Conservation (phyloP, 2,888 invertebrate genomes). For the Hypolimnas misippus region DNA sequence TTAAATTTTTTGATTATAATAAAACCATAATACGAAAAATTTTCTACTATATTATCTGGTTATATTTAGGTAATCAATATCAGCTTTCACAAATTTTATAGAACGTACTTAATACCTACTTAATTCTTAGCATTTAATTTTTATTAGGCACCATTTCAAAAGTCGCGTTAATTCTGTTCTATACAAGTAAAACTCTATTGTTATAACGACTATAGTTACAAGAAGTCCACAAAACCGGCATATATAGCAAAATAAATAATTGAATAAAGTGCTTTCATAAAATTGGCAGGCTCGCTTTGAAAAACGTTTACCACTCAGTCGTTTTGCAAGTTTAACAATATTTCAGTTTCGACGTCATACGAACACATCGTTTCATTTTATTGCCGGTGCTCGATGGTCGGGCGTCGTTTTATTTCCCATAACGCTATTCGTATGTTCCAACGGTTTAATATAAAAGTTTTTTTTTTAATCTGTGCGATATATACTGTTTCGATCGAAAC, state of each 20-base stretch:
- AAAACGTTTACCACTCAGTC: constrained; percentile 56
- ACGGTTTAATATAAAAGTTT: constrained; percentile 47
- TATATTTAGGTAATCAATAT: too few species aligned
- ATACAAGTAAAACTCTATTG: neutral
- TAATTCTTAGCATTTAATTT: too few species aligned
- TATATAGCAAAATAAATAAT: constrained; percentile 32
- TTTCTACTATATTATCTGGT: too few species aligned
- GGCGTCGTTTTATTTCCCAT: constrained; percentile 62
- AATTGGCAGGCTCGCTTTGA: constrained; percentile 50
- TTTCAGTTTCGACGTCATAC: constrained; percentile 64
- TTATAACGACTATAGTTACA: neutral
- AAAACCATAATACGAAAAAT: too few species aligned
- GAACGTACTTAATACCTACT: too few species aligned
- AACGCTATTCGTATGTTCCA: constrained; percentile 53
- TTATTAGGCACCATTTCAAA: too few species aligned
- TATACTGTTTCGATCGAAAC: constrained; percentile 19
- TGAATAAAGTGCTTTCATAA: constrained; percentile 46
- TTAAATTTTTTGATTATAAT: too few species aligned
- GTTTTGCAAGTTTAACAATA: constrained; percentile 79
- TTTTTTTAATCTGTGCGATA: constrained; percentile 21
- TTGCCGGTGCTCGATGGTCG: constrained; percentile 61
- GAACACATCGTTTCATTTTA: constrained; percentile 64
- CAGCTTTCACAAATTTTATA: too few species aligned
- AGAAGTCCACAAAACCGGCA: constrained; percentile 23
- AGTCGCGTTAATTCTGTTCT: too few species aligned